A percentile compares a stretch with the other conserved stretches of the same genome.
Conservation (phyloP, 2,113 vertebrate species). For the Mus pahari region DNA sequence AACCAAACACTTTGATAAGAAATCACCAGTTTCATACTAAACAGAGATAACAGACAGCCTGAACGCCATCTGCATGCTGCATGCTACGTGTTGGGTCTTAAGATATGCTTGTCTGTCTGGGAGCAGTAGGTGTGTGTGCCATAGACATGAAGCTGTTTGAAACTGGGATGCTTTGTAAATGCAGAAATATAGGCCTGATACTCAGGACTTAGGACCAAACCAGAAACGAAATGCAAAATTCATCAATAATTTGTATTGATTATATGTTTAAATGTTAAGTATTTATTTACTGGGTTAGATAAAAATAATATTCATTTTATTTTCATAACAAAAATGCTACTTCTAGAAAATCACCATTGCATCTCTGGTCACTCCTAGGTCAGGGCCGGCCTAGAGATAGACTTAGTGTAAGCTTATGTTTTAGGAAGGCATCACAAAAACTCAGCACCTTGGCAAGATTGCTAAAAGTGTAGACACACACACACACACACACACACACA, state of each 20-base stretch:
- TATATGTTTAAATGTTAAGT: background rate
- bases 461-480: background rate
- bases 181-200: background rate
- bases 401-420: conserved; percentile 23
- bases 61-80: background rate
- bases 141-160: background rate
- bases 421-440: conserved; percentile 42
- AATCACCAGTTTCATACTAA: background rate
- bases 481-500: background rate
- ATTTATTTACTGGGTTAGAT: background rate
- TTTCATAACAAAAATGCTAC: background rate
- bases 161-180: background rate
- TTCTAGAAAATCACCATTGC: conserved; percentile 6
- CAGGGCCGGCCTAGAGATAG: background rate
- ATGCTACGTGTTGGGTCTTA: background rate
- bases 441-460: background rate
- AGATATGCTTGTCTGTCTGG: background rate
- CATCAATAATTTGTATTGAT: background rate
- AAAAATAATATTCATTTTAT: conserved; percentile 40
- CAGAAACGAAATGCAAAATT: background rate
- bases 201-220: background rate
- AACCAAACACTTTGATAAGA: background rate
- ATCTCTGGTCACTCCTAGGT: background rate
- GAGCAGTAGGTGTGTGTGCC: no score
- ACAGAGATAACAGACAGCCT: conserved; percentile 1